Evolutionary conservation across 1,140 invertebrate genomes (phyloP), one percentile per base, ranked within the genome.

Genomic region (Drosophila dunni): DNA sequence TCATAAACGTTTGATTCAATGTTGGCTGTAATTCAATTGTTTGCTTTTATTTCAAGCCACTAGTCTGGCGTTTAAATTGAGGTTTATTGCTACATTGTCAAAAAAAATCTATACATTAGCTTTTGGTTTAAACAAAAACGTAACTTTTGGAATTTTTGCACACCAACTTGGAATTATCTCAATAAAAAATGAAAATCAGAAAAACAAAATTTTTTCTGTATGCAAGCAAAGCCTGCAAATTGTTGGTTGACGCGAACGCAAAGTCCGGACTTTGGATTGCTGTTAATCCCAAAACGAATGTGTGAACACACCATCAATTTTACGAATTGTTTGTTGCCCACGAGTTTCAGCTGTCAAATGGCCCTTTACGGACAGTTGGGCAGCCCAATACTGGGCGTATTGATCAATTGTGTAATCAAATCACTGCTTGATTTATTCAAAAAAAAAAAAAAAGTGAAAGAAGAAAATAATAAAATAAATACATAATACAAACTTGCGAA

Each of bases 291-390:
- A 24, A n/a, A 45, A 56, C 74, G 76, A 51, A 69, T 74, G 75
- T 72, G 72, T 72, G 64, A 56, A 74, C 61, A 74, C 61, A 76
- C 68, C 82, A 88, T 88, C 69, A 89, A 83, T 89, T 89, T 83
- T 83, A 69, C 77, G 61, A 75, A 75, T 83, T 77, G 76, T 66
- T 77, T 74, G 80, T 69, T 58, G 66, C 72, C 63, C 66, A 66
- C 44, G 75, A 71, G 71, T 79, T 29, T 86, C 67, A 68, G 66
- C 68, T 82, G 79, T 82, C 79, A 77, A 69, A 78, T 71, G 63
- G 51, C 44, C 61, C 56, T 48, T 67, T 38, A 64, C 50, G 46
- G 45, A 24, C 69, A 51, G 64, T 57, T 72, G 42, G 58, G 15
- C 73, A 46, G 58, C 46, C 63, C 20, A 15, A 36, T 50, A n/a